A percentile compares a stretch with the other conserved stretches of the same genome.
These are phyloP conservation scores for Ceratina calcarata DNA, from an alignment of 1,140 invertebrate genomes.

Conservation along the genomic window DNA sequence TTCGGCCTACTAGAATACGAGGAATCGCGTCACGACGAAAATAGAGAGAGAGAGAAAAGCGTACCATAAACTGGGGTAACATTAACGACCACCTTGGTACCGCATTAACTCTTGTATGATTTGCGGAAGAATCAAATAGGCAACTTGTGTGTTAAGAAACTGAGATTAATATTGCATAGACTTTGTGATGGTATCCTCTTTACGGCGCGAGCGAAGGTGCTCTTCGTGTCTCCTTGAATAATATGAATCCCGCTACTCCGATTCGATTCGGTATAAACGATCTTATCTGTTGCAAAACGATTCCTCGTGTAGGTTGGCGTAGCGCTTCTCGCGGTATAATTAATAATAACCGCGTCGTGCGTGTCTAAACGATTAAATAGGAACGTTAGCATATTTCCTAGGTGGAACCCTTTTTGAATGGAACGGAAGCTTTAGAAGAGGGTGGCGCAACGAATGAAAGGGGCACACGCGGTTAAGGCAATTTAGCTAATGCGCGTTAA, in stretches of 20 bases:
- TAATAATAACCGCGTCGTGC: slow-evolving; percentile 2
- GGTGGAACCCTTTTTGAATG: no score
- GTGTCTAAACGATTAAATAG: slow-evolving; percentile 20
- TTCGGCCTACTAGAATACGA: slow-evolving; percentile 76
- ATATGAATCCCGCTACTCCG: no score
- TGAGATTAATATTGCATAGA: no score
- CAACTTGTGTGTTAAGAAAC: no score
- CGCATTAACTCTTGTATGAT: no score
- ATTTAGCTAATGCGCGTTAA: no score
- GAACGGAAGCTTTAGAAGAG: neutral
- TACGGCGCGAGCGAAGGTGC: neutral
- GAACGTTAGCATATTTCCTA: no score
- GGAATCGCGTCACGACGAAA: slow-evolving; percentile 55
- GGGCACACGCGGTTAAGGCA: no score
- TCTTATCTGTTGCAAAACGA: slow-evolving; percentile 59
- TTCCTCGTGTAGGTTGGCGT: slow-evolving; percentile 44
- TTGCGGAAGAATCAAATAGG: no score
- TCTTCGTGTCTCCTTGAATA: neutral
- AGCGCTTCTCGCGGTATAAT: slow-evolving; percentile 42
- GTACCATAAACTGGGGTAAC: neutral
- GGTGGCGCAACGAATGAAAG: no score
- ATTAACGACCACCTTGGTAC: neutral
- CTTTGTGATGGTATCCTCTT: no score
- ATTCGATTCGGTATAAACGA: slow-evolving; percentile 43
- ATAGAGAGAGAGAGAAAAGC: neutral